Evolutionary conservation across 2,113 vertebrate genomes (phyloP).

Genomic region (Coregonus clupeaformis): DNA sequence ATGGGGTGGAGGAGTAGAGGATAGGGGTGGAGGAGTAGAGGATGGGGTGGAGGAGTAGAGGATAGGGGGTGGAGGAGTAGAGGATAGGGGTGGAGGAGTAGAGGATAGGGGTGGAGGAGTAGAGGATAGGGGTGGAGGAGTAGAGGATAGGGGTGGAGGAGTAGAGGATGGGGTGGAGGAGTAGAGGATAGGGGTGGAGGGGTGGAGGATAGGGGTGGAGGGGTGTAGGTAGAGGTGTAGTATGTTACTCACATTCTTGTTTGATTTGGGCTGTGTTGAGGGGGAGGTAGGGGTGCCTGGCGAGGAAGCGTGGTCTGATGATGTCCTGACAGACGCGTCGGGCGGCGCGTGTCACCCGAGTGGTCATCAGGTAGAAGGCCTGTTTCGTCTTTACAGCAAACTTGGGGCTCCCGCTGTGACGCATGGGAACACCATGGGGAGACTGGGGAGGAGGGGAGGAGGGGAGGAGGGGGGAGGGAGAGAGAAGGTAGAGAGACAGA

Average conservation of each 20-base stretch:
- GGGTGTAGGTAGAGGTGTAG: slow-evolving; percentile 91
- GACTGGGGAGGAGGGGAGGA: slow-evolving; percentile 71
- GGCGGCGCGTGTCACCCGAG: slow-evolving; percentile 83
- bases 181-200: no score
- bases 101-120: no score
- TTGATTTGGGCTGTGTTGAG: slow-evolving; percentile 95
- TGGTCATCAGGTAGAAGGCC: slow-evolving; percentile 94
- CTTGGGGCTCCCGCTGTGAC: slow-evolving; percentile 92
- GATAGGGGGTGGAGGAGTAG: no score
- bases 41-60: fast-evolving
- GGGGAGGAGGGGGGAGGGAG: not conserved
- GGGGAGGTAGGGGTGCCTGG: slow-evolving; percentile 88
- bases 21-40: no score
- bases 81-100: no score
- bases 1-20: no score
- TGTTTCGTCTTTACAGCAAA: slow-evolving; percentile 96
- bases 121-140: no score
- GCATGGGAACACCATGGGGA: slow-evolving; percentile 84
- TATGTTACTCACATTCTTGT: slow-evolving; percentile 89
- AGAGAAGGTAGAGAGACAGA: not conserved
- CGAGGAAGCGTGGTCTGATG: slow-evolving; percentile 83
- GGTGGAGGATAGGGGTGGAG: slow-evolving; percentile 64
- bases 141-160: no score
- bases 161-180: no score
- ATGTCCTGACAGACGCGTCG: slow-evolving; percentile 91